Evolutionary conservation across 2,797 vertebrate genomes (phyloP).

Genomic region (Xenentodon cancila): DNA sequence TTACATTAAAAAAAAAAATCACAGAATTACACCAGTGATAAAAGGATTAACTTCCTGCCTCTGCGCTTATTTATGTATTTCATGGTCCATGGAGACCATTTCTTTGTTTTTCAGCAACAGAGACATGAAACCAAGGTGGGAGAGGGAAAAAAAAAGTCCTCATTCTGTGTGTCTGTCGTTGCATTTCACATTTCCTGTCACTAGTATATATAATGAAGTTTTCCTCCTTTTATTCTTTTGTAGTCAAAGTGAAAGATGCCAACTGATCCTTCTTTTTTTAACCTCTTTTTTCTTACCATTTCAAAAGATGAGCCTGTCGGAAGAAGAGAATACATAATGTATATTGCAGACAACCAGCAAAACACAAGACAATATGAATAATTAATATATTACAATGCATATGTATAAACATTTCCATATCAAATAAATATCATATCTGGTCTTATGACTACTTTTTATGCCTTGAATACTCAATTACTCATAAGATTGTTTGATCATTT

Average conservation of each 20-base stretch:
- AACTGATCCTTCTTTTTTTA: conserved; percentile 63
- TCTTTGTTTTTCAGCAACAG: conserved; percentile 53
- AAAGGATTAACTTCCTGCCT: conserved; percentile 9
- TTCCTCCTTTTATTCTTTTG: conserved; percentile 68
- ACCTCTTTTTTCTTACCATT: conserved; percentile 58
- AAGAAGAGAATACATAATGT: conserved; percentile 79
- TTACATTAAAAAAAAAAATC: background rate
- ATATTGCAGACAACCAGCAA: conserved; percentile 68
- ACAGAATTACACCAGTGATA: background rate
- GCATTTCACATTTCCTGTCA: conserved; percentile 59
- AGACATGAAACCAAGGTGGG: conserved; percentile 46
- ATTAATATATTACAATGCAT: conserved; percentile 77
- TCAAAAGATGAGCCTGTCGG: conserved; percentile 70
- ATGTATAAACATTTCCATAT: conserved; percentile 81
- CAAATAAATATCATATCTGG: conserved; percentile 78
- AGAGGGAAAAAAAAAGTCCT: conserved; percentile 30
- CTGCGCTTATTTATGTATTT: conserved; percentile 5
- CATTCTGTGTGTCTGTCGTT: conserved; percentile 45
- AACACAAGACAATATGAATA: conserved; percentile 79
- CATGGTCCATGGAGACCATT: conserved; percentile 40
- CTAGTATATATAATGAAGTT: conserved; percentile 73
- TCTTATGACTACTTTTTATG: conserved; percentile 60
- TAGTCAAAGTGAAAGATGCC: conserved; percentile 69
- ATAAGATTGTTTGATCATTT: conserved; percentile 53
- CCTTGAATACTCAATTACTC: conserved; percentile 60